Evolutionary conservation across 2,113 vertebrate genomes (phyloP), one percentile per base, ranked within the genome.

Genomic region (Geococcyx californianus): DNA sequence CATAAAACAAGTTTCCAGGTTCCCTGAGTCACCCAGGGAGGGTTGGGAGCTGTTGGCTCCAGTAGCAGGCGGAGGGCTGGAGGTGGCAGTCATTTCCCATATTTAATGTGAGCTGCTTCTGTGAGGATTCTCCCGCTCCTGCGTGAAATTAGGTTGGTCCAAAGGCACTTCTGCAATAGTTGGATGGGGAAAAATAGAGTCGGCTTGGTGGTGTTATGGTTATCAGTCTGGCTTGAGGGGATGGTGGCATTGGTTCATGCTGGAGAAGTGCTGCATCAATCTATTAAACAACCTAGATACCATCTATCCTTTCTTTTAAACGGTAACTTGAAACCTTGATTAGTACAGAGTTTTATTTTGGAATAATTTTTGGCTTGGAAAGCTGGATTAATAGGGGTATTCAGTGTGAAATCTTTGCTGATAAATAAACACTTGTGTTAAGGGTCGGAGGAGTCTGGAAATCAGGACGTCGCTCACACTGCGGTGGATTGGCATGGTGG

Each of bases 41-140:
- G 59, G 63, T 25, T 11, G 64, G 89, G 81, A 95, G 93, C 84
- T 36, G 90, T 91, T 83, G 77, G 91, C 84, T 96, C 92, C 96
- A 96, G 94, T 94, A 95, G 95, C 96, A 94, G 84, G 89, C n/a
- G 0, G 42, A 95, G 89, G 89, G 94, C 96, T 96, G 95, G 96
- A 96, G 95, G 95, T 96, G 95, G 95, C 95, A 96, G 68, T 95
- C 96, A 95, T 86, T 95, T 94, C 94, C 96, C 96, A 89, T 84
- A 20, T 66, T 96, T 93, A 93, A 89, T 91, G 63, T 3, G 16
- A 85, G 68, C 52, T 5, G 87, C n/a, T 77, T 49, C 75, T 23
- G 40, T n/a, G 1, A 47, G 49, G 58, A 10, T 52, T 70, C 38
- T 85, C 36, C 66, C 1, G 1, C 2, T 64, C 33, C 68, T 2